phyloP scores from a whole-genome alignment of 2,888 invertebrate genomes.

The Machimus rusticus region DNA sequence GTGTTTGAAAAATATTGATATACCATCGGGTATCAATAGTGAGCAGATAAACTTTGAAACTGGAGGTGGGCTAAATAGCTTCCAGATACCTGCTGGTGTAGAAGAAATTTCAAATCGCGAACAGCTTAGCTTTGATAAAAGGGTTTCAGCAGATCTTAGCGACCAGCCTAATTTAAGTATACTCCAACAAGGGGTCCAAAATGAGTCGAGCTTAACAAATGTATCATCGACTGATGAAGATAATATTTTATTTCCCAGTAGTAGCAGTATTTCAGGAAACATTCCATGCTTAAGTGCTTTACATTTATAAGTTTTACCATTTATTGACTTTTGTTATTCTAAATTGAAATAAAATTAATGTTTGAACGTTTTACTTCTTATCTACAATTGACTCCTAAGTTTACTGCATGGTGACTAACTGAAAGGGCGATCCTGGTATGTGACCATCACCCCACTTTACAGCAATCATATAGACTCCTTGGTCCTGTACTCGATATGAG shows the following conservation, averaged over 20 bases:
- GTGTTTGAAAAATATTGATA: neutral
- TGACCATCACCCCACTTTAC: constrained; percentile 98
- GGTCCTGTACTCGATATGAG: constrained; percentile 86
- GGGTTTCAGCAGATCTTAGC: neutral
- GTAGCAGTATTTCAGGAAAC: constrained; percentile 51
- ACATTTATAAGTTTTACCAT: constrained; percentile 3
- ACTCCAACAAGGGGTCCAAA: constrained; percentile 54
- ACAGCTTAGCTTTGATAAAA: neutral
- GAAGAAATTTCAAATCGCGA: neutral
- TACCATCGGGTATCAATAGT: neutral
- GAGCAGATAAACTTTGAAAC: neutral
- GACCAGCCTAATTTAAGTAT: constrained; percentile 53
- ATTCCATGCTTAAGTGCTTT: constrained; percentile 56
- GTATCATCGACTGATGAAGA: constrained; percentile 61
- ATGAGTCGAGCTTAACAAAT: constrained; percentile 61
- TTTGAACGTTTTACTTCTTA: too few relatives aligned
- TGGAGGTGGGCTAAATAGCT: neutral
- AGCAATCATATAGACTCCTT: constrained; percentile 91
- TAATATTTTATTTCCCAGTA: constrained; percentile 53
- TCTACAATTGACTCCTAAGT: neutral
- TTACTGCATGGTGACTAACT: constrained; percentile 52
- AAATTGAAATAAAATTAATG: neutral
- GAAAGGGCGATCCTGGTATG: constrained; percentile 92
- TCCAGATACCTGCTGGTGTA: neutral
- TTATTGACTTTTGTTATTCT: neutral